Base-by-base conservation (phyloP, 2,113 vertebrate species). In the Corapipo altera region DNA sequence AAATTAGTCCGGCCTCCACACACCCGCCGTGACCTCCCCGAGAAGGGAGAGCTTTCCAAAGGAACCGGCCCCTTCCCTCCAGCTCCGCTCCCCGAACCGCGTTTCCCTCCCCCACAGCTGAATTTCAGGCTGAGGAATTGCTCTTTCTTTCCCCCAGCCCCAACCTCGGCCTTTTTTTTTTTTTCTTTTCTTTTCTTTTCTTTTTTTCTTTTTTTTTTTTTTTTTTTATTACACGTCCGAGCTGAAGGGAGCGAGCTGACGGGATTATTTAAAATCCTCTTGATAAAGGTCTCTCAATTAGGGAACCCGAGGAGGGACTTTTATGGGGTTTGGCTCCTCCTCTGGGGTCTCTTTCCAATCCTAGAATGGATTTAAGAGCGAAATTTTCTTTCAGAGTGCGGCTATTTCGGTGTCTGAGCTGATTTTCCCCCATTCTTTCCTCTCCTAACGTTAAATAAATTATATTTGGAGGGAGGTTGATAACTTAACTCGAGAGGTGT, bases 401-500 rank as follows among this genome's bases (percentile, higher is more conserved):
- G 70, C 16, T 81, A 20, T 77, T 91, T 81, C 30, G 7, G 33
- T 24, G 46, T 27, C 82, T 54, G 81, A 19, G 77, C 41, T 51
- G 70, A 74, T 58, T 89, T 81, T 30, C 3, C 57, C 46, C 58
- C 49, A 18, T 85, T 58, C 52, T 69, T 72, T 23, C 82, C 46
- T 59, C 64, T 61, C 33, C 49, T n/a, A 39, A 79, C 3, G 33
- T 41, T 43, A 92, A 96, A 95, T 52, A 93, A 95, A 96, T 95
- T 32, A 10, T 20, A 89, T 82, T 91, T 96, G 80, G 80, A 84
- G 57, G 59, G 80, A 69, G 86, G 21, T 15, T 70, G 86, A 96
- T 85, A 91, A 92, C 86, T 92, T 76, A 76, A 80, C 83, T 94
- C 11, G 17, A 64, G 89, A 92, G 79, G 79, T 91, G 89, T 91